phyloP scores from a whole-genome alignment of 2,797 vertebrate genomes.

The Pachyuromys duprasi region DNA sequence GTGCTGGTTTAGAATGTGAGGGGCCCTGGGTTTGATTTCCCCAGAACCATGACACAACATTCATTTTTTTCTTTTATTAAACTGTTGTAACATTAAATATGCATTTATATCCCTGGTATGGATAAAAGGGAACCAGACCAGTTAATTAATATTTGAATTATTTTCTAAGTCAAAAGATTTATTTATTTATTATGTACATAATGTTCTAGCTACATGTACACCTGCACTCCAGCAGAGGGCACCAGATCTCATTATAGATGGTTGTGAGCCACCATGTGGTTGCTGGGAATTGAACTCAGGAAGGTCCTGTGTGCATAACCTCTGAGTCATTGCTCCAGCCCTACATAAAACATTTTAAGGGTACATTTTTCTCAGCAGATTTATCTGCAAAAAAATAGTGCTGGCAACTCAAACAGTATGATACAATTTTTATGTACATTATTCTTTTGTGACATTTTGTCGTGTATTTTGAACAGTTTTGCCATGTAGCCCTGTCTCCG shows the following conservation, averaged over 20 bases:
- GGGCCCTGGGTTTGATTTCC: neutral
- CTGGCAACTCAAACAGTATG: neutral
- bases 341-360: neutral
- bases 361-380: conserved; percentile 32
- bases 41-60: neutral
- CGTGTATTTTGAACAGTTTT: neutral
- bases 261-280: no score
- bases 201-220: no score
- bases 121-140: neutral
- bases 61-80: neutral
- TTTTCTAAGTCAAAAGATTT: no score
- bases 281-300: no score
- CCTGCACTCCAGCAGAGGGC: no score
- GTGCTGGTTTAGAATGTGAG: neutral
- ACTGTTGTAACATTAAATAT: neutral
- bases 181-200: no score
- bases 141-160: conserved; percentile 32
- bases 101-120: neutral
- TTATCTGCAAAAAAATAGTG: neutral
- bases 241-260: no score
- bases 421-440: neutral
- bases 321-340: no score
- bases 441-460: neutral
- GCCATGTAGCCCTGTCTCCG: neutral
- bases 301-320: no score